Conservation (phyloP, 92 coral and sea anemone species). For the Siderastrea siderea region DNA sequence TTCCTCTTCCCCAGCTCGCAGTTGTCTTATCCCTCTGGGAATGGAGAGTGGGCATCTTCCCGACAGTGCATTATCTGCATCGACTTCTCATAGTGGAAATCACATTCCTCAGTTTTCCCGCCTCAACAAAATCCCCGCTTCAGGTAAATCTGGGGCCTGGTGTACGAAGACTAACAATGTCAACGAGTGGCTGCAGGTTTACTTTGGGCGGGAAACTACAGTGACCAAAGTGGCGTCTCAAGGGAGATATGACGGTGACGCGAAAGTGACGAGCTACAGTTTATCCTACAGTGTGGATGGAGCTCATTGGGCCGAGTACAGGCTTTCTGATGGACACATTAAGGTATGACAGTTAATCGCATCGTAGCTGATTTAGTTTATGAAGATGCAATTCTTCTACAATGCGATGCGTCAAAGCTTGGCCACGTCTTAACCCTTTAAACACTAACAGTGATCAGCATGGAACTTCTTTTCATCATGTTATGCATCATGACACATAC, state of each 20-base stretch:
- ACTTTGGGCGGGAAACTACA: constrained; percentile 30
- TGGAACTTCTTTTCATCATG: too few relatives aligned
- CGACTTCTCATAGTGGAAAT: neutral
- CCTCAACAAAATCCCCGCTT: neutral
- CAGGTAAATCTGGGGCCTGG: constrained; percentile 39
- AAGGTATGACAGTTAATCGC: constrained; percentile 20
- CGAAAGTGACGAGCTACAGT: constrained; percentile 49
- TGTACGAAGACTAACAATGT: constrained; percentile 7
- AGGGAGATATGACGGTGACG: constrained; percentile 11
- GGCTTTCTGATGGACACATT: constrained; percentile 20
- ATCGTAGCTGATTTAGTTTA: neutral
- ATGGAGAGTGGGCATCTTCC: constrained; percentile 39
- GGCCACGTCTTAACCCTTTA: too few relatives aligned
- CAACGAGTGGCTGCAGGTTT: constrained; percentile 45
- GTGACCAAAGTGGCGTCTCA: constrained; percentile 21
- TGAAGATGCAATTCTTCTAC: neutral
- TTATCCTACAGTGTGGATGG: constrained; percentile 56
- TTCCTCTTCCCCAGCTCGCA: neutral
- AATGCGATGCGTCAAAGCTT: too few relatives aligned
- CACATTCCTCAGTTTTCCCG: constrained; percentile 3
- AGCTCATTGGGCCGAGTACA: constrained; percentile 49
- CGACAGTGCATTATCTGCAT: constrained; percentile 43
- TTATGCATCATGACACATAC: too few relatives aligned
- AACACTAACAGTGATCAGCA: too few relatives aligned
- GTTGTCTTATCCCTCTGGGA: constrained; percentile 48